Evolutionary conservation across 1,140 invertebrate genomes (phyloP).

Genomic region (Olivierus martensii): DNA sequence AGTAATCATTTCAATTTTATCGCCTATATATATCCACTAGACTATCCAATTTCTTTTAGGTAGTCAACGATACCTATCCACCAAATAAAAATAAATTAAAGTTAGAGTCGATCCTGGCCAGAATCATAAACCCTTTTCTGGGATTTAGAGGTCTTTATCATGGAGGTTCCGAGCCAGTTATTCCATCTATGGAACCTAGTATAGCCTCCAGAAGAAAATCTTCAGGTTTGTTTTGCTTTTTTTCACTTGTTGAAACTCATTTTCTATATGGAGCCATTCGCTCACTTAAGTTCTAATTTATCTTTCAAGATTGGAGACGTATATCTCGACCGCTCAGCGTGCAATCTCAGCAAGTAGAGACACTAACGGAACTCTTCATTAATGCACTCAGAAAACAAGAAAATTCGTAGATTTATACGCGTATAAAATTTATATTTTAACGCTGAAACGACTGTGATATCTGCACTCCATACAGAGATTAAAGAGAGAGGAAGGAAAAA

Average conservation of each 20-base stretch:
- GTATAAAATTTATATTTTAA: too few species aligned
- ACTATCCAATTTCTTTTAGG: not conserved
- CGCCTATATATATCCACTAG: too few species aligned
- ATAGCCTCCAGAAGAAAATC: not conserved
- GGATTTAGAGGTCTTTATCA: conserved; percentile 9
- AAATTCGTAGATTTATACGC: not conserved
- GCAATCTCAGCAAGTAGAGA: not conserved
- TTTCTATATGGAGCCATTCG: too few species aligned
- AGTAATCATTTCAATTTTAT: too few species aligned
- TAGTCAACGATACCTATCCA: conserved; percentile 3
- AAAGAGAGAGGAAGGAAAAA: too few species aligned
- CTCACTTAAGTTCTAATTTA: too few species aligned
- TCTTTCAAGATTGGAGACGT: not conserved
- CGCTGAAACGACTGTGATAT: too few species aligned
- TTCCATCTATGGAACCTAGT: conserved; percentile 1
- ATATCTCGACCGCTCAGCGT: not conserved
- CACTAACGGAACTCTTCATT: not conserved
- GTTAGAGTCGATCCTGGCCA: conserved; percentile 5
- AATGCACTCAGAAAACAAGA: not conserved
- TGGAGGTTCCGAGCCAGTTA: conserved; percentile 3
- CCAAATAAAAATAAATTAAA: conserved; percentile 3
- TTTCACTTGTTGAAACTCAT: too few species aligned
- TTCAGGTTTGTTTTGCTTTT: too few species aligned
- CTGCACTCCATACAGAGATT: too few species aligned
- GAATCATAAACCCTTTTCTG: conserved; percentile 1